Conservation (phyloP, 2,888 invertebrate species). For the Eremobia ochroleuca region DNA sequence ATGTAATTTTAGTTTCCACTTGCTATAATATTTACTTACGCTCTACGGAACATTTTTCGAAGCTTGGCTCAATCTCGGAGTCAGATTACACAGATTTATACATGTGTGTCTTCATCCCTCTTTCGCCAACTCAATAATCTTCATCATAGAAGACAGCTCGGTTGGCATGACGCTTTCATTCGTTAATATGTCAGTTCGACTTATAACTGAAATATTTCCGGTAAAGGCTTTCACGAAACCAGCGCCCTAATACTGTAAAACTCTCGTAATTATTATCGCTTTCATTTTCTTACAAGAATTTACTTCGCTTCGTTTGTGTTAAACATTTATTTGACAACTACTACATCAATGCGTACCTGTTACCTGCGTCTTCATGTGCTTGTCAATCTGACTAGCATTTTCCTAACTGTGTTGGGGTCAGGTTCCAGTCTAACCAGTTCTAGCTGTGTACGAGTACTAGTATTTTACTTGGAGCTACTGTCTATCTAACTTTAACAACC, state of each 20-base stretch:
- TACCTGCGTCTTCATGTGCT: background rate
- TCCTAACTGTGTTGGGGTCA: too few relatives aligned
- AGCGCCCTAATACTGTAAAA: background rate
- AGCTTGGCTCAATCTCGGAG: conserved; percentile 24
- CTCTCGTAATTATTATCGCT: background rate
- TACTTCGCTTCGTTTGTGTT: background rate
- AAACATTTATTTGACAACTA: background rate
- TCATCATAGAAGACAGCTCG: conserved; percentile 48
- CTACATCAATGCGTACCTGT: background rate
- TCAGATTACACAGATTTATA: conserved; percentile 28
- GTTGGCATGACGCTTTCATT: conserved; percentile 34
- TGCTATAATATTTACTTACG: background rate
- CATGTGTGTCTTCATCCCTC: conserved; percentile 29
- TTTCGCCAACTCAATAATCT: conserved; percentile 43
- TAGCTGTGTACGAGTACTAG: background rate
- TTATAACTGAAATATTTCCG: conserved; percentile 17
- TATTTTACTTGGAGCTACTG: background rate
- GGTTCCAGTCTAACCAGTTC: too few relatives aligned
- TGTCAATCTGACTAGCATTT: background rate
- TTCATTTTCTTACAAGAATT: background rate
- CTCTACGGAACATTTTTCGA: conserved; percentile 4
- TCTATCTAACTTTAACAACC: background rate
- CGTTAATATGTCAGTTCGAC: conserved; percentile 37
- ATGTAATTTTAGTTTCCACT: background rate
- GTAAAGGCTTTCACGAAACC: conserved; percentile 7